Evolutionary conservation across 1,140 invertebrate genomes (phyloP), one percentile per base, ranked within the genome.

Genomic region (Rhynchophorus ferrugineus): DNA sequence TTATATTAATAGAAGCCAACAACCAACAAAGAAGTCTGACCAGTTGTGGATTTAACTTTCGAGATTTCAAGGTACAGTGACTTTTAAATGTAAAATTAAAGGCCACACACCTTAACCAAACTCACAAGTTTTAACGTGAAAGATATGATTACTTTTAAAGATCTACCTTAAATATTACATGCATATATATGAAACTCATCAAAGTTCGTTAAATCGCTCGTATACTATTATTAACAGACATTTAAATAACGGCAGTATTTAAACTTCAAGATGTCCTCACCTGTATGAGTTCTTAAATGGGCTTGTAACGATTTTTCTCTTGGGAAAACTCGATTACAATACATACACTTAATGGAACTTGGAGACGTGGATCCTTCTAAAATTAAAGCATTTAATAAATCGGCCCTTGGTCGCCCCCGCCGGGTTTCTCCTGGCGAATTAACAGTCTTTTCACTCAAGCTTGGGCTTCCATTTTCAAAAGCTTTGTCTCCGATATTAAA

Each of bases 261-360:
- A 56, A 51, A 51, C 48, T 51, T 56, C 48, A 51, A 50, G 8
- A 43, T 56, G 38, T 58, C 41, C 60, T 63, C 71, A 85, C 85
- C 86, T 64, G 87, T 89, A 61, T 89, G 87, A 1, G 84, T 89
- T 58, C 87, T 73, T 20, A 87, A 67, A 66, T 89, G 87, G n/a
- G 86, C 86, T 67, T 88, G 84, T 0, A 89, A 70, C 11, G 83
- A 86, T 69, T 90, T 90, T 65, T 88, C 85, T 56, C 87, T 69
- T 5, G 87, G 87, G 66, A 90, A 90, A 7, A 87, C 84, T 44
- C 87, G 70, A 45, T 78, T 78, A 68, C 87, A 89, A 60, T 77
- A 82, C 33, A 75, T 73, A 67, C 87, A 90, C 63, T 84, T 84
- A 55, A 89, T 89, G 39, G 77, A 78, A 68, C 81, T 84, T 0